These are phyloP conservation scores for Monochamus saltuarius DNA, from an alignment of 1,140 invertebrate species.

Conservation along the genomic window DNA sequence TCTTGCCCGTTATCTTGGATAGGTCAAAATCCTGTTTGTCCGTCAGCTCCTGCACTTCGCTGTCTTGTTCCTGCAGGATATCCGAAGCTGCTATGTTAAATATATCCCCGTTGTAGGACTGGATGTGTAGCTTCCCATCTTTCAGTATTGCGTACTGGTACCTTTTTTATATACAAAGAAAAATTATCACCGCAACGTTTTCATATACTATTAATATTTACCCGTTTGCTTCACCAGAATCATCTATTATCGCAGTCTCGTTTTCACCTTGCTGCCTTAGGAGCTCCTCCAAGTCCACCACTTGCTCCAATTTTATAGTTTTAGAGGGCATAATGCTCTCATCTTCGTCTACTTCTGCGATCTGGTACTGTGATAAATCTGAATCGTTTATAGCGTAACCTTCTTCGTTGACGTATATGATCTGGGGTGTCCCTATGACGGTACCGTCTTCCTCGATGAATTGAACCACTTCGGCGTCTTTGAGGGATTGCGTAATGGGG, in stretches of 20 bases:
- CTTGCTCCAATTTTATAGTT: slow-evolving; percentile 17
- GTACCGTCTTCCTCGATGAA: slow-evolving; percentile 23
- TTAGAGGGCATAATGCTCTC: slow-evolving; percentile 10
- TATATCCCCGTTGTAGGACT: slow-evolving; percentile 5
- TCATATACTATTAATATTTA: slow-evolving; percentile 14
- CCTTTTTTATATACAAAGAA: slow-evolving; percentile 12
- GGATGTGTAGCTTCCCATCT: slow-evolving; percentile 28
- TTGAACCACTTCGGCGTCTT: slow-evolving; percentile 21
- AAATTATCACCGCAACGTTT: background rate
- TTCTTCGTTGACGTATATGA: slow-evolving; percentile 14
- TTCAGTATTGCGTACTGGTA: slow-evolving; percentile 32
- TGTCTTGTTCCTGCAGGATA: background rate
- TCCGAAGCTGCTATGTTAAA: background rate
- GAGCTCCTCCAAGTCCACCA: slow-evolving; percentile 24
- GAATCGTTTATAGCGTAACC: slow-evolving; percentile 17
- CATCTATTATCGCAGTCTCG: background rate
- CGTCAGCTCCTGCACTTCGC: background rate
- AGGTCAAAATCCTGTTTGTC: slow-evolving; percentile 13
- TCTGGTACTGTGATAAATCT: slow-evolving; percentile 24
- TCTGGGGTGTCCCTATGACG: background rate
- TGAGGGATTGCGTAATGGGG: slow-evolving; percentile 1
- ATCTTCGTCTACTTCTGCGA: slow-evolving; percentile 24
- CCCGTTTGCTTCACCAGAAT: slow-evolving; percentile 1
- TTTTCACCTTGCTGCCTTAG: slow-evolving; percentile 11
- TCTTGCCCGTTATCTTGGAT: slow-evolving; percentile 29